phyloP scores from a whole-genome alignment of 1,140 invertebrate genomes.

The Gryllus bimaculatus region DNA sequence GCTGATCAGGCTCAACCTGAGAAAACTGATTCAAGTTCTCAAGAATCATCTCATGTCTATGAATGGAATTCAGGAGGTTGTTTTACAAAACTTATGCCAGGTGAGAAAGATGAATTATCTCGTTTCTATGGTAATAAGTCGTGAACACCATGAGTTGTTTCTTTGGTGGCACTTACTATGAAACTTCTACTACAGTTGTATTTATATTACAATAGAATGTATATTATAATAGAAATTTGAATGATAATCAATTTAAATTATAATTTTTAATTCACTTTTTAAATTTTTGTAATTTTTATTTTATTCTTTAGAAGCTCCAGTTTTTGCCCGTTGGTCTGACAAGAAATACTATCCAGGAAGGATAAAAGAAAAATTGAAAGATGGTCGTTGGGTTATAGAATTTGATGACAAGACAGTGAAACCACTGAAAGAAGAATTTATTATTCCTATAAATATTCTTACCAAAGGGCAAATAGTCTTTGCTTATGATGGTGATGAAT shows the following conservation, averaged over 20 bases:
- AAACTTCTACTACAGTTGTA: too few species aligned
- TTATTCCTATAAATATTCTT: conserved; percentile 35
- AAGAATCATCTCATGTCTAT: background rate
- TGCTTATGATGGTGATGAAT: conserved; percentile 27
- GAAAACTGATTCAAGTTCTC: background rate
- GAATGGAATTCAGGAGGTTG: background rate
- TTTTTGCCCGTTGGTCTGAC: conserved; percentile 52
- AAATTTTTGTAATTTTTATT: background rate
- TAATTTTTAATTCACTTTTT: background rate
- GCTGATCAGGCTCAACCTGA: background rate
- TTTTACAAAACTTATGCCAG: background rate
- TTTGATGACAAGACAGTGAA: conserved; percentile 50
- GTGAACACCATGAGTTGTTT: too few species aligned
- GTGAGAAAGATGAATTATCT: background rate
- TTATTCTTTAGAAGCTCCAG: conserved; percentile 26
- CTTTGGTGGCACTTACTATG: too few species aligned
- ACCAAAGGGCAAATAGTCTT: conserved; percentile 32
- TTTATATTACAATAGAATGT: too few species aligned
- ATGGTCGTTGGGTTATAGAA: conserved; percentile 46
- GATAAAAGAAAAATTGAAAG: conserved; percentile 40
- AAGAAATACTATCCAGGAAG: conserved; percentile 50
- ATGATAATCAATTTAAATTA: too few species aligned
- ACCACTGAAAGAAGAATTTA: conserved; percentile 44
- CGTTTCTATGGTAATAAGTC: background rate
- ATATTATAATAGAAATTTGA: too few species aligned